Base-by-base conservation (phyloP, 2,113 vertebrate species). In the Mormyrus lacerda region DNA sequence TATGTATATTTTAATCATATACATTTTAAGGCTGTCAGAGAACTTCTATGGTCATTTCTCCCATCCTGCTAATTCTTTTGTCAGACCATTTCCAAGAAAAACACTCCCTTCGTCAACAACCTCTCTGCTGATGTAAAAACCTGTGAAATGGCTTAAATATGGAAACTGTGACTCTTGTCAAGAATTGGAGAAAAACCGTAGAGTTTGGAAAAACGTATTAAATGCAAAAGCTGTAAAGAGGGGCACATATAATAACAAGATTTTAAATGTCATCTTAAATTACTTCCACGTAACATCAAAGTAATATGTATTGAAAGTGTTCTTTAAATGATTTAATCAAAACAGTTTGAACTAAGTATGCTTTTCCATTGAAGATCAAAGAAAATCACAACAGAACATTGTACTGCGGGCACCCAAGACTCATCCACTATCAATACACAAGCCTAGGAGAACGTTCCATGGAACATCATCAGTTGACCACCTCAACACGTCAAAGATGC, bases 101-200 rank as follows among this genome's bases (percentile, higher is more conserved):
- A 55, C 53, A 91, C 73, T 90, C 83, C 88, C 87, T 90, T 89
- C 87, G 9, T 85, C 76, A 53, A 86, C 31, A 89, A 89, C 79
- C 89, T 89, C 89, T 76, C 87, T 39, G 44, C 86, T 89, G 89
- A 89, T 87, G 76, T 87, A 1, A 4, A 76, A 50, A 44, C 61
- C 61, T 21, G 53, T 42, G 11, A 61, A 27, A 88, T 50, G 21
- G 51, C 88, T 92, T 91, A 31, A 85, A 55, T 89, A 82, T 92
- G 89, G 44, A 91, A 90, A 91, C 89, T 89, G 45, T 61, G 21
- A 89, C 84, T 88, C 76, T 65, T 73, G 65, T 44, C 53, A 65
- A 83, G 44, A 83, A 87, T 10, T 51, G 69, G 39, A 90, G 24
- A 87, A 73, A 92, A 79, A 79, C 35, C 89, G 73, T 19, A 24